phyloP scores from a whole-genome alignment of 2,113 vertebrate genomes.

The Pteronura brasiliensis region DNA sequence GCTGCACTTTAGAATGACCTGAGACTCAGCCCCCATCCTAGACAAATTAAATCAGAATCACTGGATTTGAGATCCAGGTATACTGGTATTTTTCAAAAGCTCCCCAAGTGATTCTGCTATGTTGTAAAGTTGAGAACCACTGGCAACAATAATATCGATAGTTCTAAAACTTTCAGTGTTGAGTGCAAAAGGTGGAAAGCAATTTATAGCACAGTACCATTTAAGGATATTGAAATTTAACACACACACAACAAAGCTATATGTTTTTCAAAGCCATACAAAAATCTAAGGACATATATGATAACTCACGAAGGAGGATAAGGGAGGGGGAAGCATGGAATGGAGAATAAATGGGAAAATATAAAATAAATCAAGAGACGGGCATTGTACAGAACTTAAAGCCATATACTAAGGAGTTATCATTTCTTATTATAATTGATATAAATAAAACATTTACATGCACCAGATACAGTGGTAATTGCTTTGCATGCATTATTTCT shows the following conservation, averaged over 20 bases:
- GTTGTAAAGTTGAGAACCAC: not conserved
- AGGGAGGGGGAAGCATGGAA: not conserved
- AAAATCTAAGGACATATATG: not conserved
- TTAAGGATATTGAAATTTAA: slow-evolving; percentile 5
- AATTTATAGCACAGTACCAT: not conserved
- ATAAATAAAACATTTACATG: not conserved
- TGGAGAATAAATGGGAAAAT: not conserved
- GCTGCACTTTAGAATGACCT: not conserved
- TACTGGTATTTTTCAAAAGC: not conserved
- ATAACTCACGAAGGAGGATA: not conserved
- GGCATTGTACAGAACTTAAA: not conserved
- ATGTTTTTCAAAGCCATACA: not conserved
- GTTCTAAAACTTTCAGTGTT: not conserved
- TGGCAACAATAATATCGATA: not conserved
- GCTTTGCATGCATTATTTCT: not conserved
- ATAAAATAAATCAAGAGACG: not conserved
- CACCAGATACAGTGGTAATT: not conserved
- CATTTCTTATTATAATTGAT: not conserved
- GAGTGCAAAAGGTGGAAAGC: not conserved
- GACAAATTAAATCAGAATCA: slow-evolving; percentile 10
- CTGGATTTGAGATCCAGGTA: not conserved
- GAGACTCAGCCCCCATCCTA: not conserved
- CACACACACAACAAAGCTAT: not conserved
- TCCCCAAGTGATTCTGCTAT: not conserved
- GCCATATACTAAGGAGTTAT: not conserved